Conservation (phyloP, 2,888 invertebrate species). For the Trisateles emortualis region DNA sequence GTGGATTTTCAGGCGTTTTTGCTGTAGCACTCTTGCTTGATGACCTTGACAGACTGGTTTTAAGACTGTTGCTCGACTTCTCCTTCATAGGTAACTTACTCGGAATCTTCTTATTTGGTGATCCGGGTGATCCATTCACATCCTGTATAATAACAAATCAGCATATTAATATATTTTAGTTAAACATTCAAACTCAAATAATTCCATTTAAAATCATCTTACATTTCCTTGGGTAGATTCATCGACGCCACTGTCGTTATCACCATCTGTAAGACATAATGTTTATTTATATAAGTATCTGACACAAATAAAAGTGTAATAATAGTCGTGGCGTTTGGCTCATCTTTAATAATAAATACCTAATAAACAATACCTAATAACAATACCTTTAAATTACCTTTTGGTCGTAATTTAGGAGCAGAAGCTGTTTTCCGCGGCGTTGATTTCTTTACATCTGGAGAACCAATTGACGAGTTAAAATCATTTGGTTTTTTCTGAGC, state of each 20-base stretch:
- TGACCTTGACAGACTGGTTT: conserved; percentile 85
- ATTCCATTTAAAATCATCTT: conserved; percentile 67
- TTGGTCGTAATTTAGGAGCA: conserved; percentile 75
- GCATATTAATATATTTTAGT: no score
- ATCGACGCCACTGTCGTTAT: conserved; percentile 94
- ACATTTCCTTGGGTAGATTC: conserved; percentile 94
- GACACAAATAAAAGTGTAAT: neutral
- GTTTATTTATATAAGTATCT: conserved; percentile 4
- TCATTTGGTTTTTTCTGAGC: conserved; percentile 76
- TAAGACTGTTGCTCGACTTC: conserved; percentile 79
- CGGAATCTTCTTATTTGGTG: conserved; percentile 91
- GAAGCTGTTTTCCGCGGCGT: conserved; percentile 78
- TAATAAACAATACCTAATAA: neutral
- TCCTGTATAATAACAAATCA: conserved; percentile 66
- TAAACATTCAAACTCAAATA: no score
- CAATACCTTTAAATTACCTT: conserved; percentile 69
- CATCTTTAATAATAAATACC: conserved; percentile 56
- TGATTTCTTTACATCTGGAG: conserved; percentile 70
- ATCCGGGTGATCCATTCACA: conserved; percentile 90
- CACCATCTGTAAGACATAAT: conserved; percentile 89
- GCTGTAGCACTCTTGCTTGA: conserved; percentile 87
- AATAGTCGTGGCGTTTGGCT: conserved; percentile 57
- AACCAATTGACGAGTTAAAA: conserved; percentile 62
- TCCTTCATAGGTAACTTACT: conserved; percentile 84
- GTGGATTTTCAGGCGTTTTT: conserved; percentile 91